Evolutionary conservation across 2,113 vertebrate species (phyloP).

Genomic region (Ceyx melanurus): DNA sequence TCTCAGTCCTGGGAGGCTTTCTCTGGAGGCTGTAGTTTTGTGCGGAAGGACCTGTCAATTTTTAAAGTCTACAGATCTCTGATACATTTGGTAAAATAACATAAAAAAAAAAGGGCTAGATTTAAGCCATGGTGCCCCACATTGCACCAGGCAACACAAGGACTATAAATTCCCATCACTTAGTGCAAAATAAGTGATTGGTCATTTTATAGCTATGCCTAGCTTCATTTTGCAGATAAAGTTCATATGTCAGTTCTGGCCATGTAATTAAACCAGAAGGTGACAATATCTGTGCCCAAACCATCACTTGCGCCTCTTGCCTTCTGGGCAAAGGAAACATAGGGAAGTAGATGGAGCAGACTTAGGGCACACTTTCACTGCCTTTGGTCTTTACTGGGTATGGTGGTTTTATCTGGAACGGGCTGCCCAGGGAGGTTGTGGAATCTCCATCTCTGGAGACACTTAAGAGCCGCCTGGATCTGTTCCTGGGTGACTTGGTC

Average conservation of each 20-base stretch:
- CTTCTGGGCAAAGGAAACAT: not conserved
- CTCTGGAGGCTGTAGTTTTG: not conserved
- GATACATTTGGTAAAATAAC: not conserved
- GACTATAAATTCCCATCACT: not conserved
- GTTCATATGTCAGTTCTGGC: not conserved
- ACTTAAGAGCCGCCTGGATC: no score
- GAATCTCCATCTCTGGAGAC: no score
- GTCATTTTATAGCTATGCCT: not conserved
- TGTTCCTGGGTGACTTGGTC: no score
- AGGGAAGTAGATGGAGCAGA: not conserved
- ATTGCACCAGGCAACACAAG: not conserved
- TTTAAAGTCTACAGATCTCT: not conserved
- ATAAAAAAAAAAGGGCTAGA: slow-evolving; percentile 1
- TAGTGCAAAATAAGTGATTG: not conserved
- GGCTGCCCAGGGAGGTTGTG: no score
- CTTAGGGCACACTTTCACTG: not conserved
- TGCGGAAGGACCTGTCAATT: not conserved
- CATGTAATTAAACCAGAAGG: not conserved
- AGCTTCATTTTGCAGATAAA: not conserved
- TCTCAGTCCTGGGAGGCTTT: not conserved
- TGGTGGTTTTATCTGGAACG: not conserved
- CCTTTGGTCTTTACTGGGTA: not conserved
- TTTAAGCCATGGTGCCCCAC: not conserved
- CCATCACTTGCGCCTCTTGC: not conserved
- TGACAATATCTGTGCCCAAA: not conserved